phyloP scores from a whole-genome alignment of 2,888 invertebrate genomes.

The Thecocarcelia acutangulata region DNA sequence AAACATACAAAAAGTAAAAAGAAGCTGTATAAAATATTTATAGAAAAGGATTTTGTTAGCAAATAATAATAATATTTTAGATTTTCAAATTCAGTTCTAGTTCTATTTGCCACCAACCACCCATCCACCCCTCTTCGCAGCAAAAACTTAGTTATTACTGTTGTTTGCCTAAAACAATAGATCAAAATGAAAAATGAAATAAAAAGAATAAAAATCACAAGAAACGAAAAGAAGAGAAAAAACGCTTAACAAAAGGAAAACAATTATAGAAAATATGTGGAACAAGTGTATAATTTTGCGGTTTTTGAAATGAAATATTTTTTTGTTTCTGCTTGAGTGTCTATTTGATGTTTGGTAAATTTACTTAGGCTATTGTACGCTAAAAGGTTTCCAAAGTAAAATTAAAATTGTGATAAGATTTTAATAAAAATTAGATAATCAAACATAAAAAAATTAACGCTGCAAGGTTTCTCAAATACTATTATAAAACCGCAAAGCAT shows the following conservation, averaged over 20 bases:
- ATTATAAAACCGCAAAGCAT: not conserved
- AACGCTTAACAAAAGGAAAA: conserved; percentile 37
- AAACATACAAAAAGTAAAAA: conserved; percentile 5
- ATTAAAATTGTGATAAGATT: conserved; percentile 41
- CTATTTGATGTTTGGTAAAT: conserved; percentile 3
- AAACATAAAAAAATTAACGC: not conserved
- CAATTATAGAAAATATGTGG: conserved; percentile 61
- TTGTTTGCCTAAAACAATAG: conserved; percentile 60
- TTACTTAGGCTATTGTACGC: not conserved
- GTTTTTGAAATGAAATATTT: conserved; percentile 8
- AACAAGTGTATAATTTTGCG: conserved; percentile 61
- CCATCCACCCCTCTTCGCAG: not conserved
- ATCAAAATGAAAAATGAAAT: conserved; percentile 56
- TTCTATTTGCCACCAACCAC: not conserved
- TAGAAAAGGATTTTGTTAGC: conserved; percentile 50
- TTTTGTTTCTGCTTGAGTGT: not conserved
- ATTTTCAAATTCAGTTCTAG: conserved; percentile 20
- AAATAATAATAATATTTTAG: conserved; percentile 58
- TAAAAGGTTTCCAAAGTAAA: conserved; percentile 19
- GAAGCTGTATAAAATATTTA: conserved; percentile 21
- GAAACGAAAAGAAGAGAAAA: not conserved
- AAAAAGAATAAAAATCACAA: not conserved
- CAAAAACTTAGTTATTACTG: conserved; percentile 41
- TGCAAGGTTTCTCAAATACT: conserved; percentile 7
- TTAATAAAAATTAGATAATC: conserved; percentile 25